Conservation (phyloP, 2,888 invertebrate species). For the Sphinx pinastri region DNA sequence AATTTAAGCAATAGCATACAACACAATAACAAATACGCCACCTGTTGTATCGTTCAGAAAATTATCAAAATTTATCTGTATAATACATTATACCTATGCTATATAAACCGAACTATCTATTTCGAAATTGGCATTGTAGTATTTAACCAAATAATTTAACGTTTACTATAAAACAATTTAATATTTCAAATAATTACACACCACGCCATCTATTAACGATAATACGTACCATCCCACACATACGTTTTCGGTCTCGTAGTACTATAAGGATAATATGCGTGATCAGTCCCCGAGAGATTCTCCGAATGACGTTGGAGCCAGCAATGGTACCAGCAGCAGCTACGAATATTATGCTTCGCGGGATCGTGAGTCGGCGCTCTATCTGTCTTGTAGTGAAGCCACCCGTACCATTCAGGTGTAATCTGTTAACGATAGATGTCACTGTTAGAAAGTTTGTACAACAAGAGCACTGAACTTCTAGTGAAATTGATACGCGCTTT, state of each 20-base stretch:
- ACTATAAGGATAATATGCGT: conserved; percentile 62
- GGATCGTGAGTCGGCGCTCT: conserved; percentile 59
- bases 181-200: not conserved
- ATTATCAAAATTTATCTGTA: not conserved
- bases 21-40: too few relatives aligned
- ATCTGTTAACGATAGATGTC: conserved; percentile 80
- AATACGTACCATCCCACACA: conserved; percentile 66
- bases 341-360: conserved; percentile 56
- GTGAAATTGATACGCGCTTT: too few relatives aligned
- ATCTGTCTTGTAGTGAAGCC: conserved; percentile 96
- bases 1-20: too few relatives aligned
- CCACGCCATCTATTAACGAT: not conserved
- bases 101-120: too few relatives aligned
- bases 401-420: conserved; percentile 97
- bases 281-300: conserved; percentile 56
- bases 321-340: conserved; percentile 46
- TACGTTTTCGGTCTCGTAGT: conserved; percentile 50
- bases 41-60: too few relatives aligned
- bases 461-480: too few relatives aligned
- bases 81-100: not conserved
- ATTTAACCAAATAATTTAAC: not conserved
- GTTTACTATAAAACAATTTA: not conserved
- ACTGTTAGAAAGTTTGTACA: not conserved
- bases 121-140: too few relatives aligned
- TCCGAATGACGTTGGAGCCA: conserved; percentile 65